A percentile compares a stretch with the other conserved stretches of the same genome.
Evolutionary conservation across 2,888 invertebrate genomes (phyloP).

Genomic region (Rhagonycha lutea): DNA sequence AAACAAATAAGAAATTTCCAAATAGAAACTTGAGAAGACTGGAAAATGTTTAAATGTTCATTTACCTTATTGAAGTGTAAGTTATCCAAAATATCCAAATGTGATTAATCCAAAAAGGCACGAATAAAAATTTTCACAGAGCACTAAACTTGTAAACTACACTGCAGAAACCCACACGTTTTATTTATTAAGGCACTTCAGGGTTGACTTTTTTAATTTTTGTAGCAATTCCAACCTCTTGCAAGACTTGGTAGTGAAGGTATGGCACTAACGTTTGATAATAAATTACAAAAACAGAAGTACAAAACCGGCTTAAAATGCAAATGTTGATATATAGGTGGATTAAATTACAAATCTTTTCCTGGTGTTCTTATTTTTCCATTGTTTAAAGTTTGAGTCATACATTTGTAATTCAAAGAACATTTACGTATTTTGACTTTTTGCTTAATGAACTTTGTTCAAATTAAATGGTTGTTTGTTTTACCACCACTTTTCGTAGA

Average conservation of each 20-base stretch:
- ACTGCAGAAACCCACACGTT: background rate
- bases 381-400: conserved; percentile 14
- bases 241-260: background rate
- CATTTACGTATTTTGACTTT: background rate
- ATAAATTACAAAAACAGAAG: background rate
- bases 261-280: background rate
- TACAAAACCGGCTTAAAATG: background rate
- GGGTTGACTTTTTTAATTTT: background rate
- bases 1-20: background rate
- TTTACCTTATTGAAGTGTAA: background rate
- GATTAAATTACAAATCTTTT: conserved; percentile 7
- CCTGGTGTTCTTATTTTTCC: conserved; percentile 3
- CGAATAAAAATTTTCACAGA: background rate
- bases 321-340: background rate
- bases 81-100: background rate
- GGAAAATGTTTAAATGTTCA: background rate
- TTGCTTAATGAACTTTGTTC: background rate
- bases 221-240: background rate
- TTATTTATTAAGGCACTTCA: background rate
- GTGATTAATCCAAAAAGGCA: background rate
- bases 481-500: background rate
- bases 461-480: background rate
- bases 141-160: background rate
- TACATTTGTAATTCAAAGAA: background rate
- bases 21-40: background rate